Base-by-base conservation (phyloP, 2,113 vertebrate species). In the Ptilorrhoa leucosticta region DNA sequence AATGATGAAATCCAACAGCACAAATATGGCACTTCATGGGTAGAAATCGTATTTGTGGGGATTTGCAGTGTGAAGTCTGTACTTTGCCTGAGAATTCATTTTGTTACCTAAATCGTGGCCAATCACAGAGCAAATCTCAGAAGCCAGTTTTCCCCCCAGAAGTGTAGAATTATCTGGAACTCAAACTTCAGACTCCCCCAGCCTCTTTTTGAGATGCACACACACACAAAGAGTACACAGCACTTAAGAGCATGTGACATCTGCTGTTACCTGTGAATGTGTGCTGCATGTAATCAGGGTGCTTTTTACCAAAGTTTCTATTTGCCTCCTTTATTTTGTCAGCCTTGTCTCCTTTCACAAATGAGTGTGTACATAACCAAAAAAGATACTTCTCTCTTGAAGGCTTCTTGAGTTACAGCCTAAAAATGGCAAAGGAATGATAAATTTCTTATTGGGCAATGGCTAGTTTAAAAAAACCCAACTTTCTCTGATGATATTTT, bases 391-490 rank as follows among this genome's bases (percentile, higher is more conserved):
- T 97, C 88, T 80, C 65, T 96, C 58, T 93, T 93, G 76, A 98
- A 96, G 66, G 98, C 97, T 94, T 98, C 96, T 97, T 97, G 97
- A 96, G 98, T 88, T 98, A 98, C 97, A 73, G 97, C 97, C 98
- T 98, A 69, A 83, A 96, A 79, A 79, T 47, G 54, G 65, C 39
- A 91, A 92, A 78, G 57, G 95, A 86, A 94, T 10, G 6, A 93
- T 58, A 65, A 14, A 68, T 70, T 66, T 83, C 44, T 37, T 68
- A 47, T 92, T 9, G 39, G 39, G 73, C 78, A 66, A 87, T 3
- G 66, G 91, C 87, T 93, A 96, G 90, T 90, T 68, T 71, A 89
- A 76, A 96, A 88, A 70, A 45, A 19, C 9, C 44, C 83, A 88
- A 87, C 94, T 72, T 97, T 97, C 95, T 96, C 84, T 96, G 96